phyloP scores from a whole-genome alignment of 1,140 invertebrate genomes.

The Rhyacophila brunnea region DNA sequence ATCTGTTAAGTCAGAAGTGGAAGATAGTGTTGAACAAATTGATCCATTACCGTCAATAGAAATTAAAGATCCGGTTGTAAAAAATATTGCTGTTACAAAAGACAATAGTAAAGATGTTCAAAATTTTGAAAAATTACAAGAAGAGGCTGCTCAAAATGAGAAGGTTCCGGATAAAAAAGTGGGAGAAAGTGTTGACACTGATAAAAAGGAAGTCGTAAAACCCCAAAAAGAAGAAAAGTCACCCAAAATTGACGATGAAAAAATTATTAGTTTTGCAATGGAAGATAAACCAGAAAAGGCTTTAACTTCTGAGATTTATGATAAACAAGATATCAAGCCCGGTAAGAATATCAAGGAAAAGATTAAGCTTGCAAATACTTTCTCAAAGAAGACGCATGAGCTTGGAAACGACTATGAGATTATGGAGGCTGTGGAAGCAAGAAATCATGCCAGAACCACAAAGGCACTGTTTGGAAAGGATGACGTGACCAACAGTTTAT shows the following conservation, averaged over 20 bases:
- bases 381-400: constrained; percentile 49
- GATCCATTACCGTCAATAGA: constrained; percentile 33
- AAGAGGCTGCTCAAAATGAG: not conserved
- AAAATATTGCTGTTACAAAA: constrained; percentile 17
- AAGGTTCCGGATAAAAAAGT: constrained; percentile 36
- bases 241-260: constrained; percentile 45
- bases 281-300: constrained; percentile 52
- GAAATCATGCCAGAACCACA: constrained; percentile 49
- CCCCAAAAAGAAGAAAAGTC: constrained; percentile 9
- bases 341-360: constrained; percentile 54
- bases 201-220: constrained; percentile 39
- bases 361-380: constrained; percentile 49
- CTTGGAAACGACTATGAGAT: constrained; percentile 55
- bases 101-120: constrained; percentile 30
- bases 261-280: constrained; percentile 50
- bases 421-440: constrained; percentile 59
- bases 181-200: constrained; percentile 34
- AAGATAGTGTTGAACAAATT: constrained; percentile 31
- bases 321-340: constrained; percentile 42
- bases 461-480: constrained; percentile 44
- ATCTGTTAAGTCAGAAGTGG: constrained; percentile 38
- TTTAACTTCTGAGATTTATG: constrained; percentile 39
- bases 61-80: constrained; percentile 37
- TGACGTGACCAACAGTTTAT: constrained; percentile 49
- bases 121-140: constrained; percentile 20